Evolutionary conservation across 2,113 vertebrate species (phyloP).

Genomic region (Rhipidura dahli): DNA sequence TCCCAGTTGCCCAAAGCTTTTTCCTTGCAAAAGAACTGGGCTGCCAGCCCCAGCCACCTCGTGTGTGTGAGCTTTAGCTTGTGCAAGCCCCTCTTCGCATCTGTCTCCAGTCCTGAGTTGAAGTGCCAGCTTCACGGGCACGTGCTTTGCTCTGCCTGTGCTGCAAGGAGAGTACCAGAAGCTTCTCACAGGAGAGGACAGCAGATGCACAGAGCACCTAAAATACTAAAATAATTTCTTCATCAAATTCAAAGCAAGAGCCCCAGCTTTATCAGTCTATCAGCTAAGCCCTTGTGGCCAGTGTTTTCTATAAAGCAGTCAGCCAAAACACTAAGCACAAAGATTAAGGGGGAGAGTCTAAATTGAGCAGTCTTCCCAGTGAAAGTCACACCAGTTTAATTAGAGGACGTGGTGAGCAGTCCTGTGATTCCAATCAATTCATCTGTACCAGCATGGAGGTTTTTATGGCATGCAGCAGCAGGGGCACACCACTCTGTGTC

Average conservation of each 20-base stretch:
- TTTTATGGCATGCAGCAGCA: neutral
- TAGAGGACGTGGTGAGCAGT: neutral
- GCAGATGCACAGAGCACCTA: too few species aligned
- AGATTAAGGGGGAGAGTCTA: neutral
- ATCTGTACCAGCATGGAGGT: neutral
- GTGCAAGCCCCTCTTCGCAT: neutral
- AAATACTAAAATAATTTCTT: neutral
- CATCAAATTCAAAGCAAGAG: neutral
- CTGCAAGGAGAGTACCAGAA: neutral
- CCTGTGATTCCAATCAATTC: neutral
- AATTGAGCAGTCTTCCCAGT: neutral
- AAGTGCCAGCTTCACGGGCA: neutral
- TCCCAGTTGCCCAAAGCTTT: neutral
- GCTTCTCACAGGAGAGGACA: neutral
- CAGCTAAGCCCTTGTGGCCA: neutral
- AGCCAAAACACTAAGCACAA: neutral
- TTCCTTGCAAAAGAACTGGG: neutral
- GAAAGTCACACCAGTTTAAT: neutral
- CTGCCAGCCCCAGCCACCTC: neutral
- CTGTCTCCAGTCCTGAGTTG: neutral
- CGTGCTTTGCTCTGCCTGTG: neutral
- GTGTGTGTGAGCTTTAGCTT: fast-evolving
- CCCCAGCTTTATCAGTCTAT: neutral
- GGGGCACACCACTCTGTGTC: neutral
- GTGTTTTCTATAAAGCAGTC: neutral